These are phyloP conservation scores for Andrena praecox DNA, from an alignment of 2,888 invertebrate species.

Conservation along the genomic window DNA sequence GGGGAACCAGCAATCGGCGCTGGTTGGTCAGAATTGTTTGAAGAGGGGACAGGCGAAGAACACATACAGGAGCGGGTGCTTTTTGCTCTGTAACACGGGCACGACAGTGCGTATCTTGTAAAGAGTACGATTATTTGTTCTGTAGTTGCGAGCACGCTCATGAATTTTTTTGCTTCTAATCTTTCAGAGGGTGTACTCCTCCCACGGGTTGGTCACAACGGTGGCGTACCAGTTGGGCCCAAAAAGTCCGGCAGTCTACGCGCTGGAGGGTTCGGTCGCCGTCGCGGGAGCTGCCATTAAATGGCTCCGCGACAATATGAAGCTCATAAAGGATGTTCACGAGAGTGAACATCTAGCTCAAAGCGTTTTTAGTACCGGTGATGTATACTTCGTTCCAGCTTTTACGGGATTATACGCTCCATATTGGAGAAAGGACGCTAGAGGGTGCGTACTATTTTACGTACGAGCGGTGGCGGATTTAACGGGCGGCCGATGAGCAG, in stretches of 20 bases:
- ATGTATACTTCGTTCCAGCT: conserved; percentile 99
- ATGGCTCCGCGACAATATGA: conserved; percentile 97
- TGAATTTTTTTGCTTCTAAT: background rate
- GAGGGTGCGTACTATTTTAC: conserved; percentile 87
- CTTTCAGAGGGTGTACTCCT: conserved; percentile 91
- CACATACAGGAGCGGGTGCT: conserved; percentile 97
- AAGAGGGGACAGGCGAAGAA: conserved; percentile 96
- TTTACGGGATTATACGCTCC: conserved; percentile 99
- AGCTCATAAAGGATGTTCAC: conserved; percentile 91
- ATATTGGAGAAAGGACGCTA: conserved; percentile 98
- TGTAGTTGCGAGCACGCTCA: background rate
- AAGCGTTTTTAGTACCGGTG: conserved; percentile 94
- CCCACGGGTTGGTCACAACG: conserved; percentile 95
- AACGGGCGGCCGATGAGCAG: no score
- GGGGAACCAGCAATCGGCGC: conserved; percentile 98
- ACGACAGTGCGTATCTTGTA: conserved; percentile 85
- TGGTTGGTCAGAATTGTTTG: conserved; percentile 96
- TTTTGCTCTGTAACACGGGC: conserved; percentile 98
- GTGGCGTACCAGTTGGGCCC: conserved; percentile 96
- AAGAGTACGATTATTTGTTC: background rate
- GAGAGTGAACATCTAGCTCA: conserved; percentile 90
- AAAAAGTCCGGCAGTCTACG: conserved; percentile 92
- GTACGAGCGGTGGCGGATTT: background rate
- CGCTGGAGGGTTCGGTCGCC: conserved; percentile 98
- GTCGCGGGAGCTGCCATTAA: conserved; percentile 96